Conservation (phyloP, 2,797 vertebrate species). For the Catharus ustulatus region DNA sequence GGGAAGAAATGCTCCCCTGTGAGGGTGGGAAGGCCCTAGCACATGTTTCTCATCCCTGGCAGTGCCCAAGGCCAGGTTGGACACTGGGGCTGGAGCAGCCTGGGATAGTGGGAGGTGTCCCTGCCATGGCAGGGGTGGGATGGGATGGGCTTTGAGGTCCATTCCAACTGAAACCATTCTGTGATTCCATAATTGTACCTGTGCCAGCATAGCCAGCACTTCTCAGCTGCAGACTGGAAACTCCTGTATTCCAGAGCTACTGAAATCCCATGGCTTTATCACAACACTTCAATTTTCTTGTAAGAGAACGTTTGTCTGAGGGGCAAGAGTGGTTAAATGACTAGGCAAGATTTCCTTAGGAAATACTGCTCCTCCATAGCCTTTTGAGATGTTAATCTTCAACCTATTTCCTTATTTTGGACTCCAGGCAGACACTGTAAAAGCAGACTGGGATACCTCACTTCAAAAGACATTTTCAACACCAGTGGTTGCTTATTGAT, state of each 20-base stretch:
- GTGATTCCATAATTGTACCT: neutral
- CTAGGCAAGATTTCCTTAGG: conserved; percentile 36
- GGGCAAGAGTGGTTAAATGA: conserved; percentile 20
- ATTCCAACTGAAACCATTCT: neutral
- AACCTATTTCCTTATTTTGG: conserved; percentile 44
- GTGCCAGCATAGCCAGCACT: neutral
- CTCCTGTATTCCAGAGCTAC: neutral
- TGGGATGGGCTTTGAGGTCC: accelerated
- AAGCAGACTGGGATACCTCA: conserved; percentile 20
- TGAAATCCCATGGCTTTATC: neutral
- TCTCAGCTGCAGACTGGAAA: neutral
- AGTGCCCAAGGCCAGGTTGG: neutral
- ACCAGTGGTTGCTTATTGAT: conserved; percentile 65
- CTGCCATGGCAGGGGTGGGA: neutral
- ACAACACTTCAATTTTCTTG: conserved; percentile 3
- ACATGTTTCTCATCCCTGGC: neutral
- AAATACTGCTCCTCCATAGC: conserved; percentile 17
- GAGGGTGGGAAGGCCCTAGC: neutral
- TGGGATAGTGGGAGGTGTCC: neutral
- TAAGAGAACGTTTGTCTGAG: conserved; percentile 10
- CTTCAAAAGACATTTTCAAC: conserved; percentile 68
- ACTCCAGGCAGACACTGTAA: conserved; percentile 11
- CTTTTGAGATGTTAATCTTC: conserved; percentile 54
- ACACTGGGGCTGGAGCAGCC: neutral
- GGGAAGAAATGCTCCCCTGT: neutral